Evolutionary conservation across 2,888 invertebrate genomes (phyloP), one percentile per base, ranked within the genome.

Genomic region (Lithosia quadra): DNA sequence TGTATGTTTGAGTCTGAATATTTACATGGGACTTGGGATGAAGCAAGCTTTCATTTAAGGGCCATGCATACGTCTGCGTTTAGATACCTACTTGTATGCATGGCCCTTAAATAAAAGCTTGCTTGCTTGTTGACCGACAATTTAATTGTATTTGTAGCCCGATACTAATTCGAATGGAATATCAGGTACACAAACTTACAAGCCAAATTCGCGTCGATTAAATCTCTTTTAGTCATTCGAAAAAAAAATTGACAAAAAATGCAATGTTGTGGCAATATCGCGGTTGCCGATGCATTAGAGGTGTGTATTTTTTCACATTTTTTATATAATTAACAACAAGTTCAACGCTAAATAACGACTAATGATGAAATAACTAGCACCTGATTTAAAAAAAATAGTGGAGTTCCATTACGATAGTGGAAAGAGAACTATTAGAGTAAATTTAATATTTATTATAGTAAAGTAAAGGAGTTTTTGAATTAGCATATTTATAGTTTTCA

Each of bases 31-130:
- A 60, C 60, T 57, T 4, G n/a, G 64, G 34, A 10, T 22, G 63
- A 39, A 36, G 57, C 43, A 49, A 56, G 60, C 55, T 71, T 72
- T 77, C 65, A 69, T 72, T 73, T 69, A 58, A 55, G 63, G 58
- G n/a, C 21, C 33, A 33, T 21, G 8, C 13, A n/a, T 1, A n/a
- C 49, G 9, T 49, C 2, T 49, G n/a, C 8, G 18, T 49, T 49
- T n/a, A 1, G 15, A 5, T 39, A 15, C 15, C 39, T n/a, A n/a
- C n/a, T n/a, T n/a, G n/a, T n/a, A n/a, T n/a, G n/a, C n/a, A n/a
- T n/a, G n/a, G n/a, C n/a, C n/a, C n/a, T n/a, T n/a, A n/a, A n/a
- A n/a, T n/a, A n/a, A n/a, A n/a, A n/a, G n/a, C n/a, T n/a, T n/a
- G n/a, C n/a, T n/a, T n/a, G n/a, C n/a, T n/a, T n/a, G 8, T 49